These are phyloP conservation scores for Microctonus hyperodae DNA, from an alignment of 2,888 invertebrate genomes.

Conservation along the genomic window DNA sequence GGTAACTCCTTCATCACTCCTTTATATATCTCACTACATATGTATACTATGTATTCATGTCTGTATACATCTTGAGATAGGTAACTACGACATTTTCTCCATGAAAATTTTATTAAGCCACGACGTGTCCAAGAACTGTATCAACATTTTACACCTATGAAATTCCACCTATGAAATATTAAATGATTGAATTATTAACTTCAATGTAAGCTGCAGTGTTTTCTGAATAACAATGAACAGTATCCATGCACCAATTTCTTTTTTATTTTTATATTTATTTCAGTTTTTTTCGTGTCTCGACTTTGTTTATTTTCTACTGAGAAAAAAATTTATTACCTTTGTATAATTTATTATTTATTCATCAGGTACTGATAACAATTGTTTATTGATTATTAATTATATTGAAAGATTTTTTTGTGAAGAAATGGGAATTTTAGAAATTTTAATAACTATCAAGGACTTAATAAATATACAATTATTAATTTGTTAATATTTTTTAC, in stretches of 20 bases:
- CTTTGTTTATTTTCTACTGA: too few species aligned
- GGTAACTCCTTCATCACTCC: background rate
- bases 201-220: background rate
- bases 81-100: background rate
- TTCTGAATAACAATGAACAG: conserved; percentile 5
- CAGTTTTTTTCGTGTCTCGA: too few species aligned
- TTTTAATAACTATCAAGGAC: too few species aligned
- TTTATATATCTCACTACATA: background rate
- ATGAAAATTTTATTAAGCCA: conserved; percentile 9
- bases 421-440: too few species aligned
- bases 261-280: too few species aligned
- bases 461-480: too few species aligned
- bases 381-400: too few species aligned
- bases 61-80: background rate
- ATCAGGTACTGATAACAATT: too few species aligned
- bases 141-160: background rate
- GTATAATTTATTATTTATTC: too few species aligned
- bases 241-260: background rate
- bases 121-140: background rate
- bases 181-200: conserved; percentile 23
- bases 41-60: background rate
- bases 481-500: too few species aligned
- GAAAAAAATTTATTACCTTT: too few species aligned
- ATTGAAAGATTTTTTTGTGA: too few species aligned
- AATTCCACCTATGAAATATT: conserved; percentile 5